Percentiles rank a stretch among this genome's conserved stretches.
phyloP scores from a whole-genome alignment of 2,888 invertebrate genomes.

The Sturmia bella region DNA sequence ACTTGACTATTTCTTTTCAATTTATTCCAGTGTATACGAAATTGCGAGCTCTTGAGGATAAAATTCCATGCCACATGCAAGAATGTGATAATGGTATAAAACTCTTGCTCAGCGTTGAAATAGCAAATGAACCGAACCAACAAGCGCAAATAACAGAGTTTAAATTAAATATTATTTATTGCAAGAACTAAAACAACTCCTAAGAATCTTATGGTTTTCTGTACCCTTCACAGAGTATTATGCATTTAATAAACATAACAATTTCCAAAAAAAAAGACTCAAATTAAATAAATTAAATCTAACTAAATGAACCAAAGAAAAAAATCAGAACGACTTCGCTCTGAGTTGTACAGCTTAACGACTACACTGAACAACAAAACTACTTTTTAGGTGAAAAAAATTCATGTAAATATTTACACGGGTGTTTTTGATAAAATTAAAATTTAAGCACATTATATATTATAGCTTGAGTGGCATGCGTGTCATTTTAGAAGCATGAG shows the following conservation, averaged over 20 bases:
- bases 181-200: slow-evolving; percentile 49
- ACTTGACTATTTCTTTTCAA: neutral
- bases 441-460: no score
- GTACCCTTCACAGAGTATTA: slow-evolving; percentile 25
- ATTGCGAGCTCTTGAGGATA: neutral
- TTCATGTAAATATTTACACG: no score
- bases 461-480: no score
- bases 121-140: slow-evolving; percentile 6
- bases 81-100: slow-evolving; percentile 21
- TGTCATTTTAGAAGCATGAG: no score
- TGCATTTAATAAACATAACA: no score
- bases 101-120: slow-evolving; percentile 40
- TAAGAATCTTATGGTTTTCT: slow-evolving; percentile 37
- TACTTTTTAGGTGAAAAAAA: no score
- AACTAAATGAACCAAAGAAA: slow-evolving; percentile 16
- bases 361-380: no score
- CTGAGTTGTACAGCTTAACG: neutral
- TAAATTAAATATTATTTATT: slow-evolving; percentile 66
- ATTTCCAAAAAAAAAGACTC: no score
- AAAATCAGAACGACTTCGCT: slow-evolving; percentile 11
- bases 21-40: slow-evolving; percentile 19
- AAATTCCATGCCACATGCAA: slow-evolving; percentile 48
- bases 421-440: no score
- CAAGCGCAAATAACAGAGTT: slow-evolving; percentile 6
- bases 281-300: slow-evolving; percentile 40